A percentile compares a stretch with the other conserved stretches of the same genome.
phyloP scores from a whole-genome alignment of 2,888 invertebrate genomes.

The Iselma pallidipennis region DNA sequence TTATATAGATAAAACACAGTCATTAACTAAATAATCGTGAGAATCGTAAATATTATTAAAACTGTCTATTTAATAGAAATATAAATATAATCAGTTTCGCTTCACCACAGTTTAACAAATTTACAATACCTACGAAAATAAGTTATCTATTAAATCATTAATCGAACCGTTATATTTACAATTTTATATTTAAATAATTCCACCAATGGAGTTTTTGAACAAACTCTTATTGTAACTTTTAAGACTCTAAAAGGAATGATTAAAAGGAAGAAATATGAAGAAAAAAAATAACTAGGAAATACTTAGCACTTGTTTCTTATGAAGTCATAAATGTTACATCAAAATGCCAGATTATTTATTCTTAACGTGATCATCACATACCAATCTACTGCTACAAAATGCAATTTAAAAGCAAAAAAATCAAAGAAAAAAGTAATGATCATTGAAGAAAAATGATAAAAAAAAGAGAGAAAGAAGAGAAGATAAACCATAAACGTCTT shows the following conservation, averaged over 20 bases:
- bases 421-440: background rate
- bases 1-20: background rate
- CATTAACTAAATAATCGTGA: background rate
- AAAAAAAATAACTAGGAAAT: background rate
- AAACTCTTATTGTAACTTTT: too few species aligned
- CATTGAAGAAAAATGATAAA: too few species aligned
- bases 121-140: background rate
- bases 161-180: background rate
- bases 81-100: background rate
- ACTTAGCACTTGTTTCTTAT: background rate
- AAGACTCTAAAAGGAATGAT: too few species aligned
- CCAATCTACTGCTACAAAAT: background rate
- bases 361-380: background rate
- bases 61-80: background rate
- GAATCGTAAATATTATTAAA: background rate
- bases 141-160: background rate
- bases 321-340: constrained; percentile 1
- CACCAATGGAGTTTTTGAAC: too few species aligned
- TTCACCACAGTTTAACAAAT: background rate
- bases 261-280: background rate
- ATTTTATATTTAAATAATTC: too few species aligned
- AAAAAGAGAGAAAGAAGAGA: too few species aligned
- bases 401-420: background rate
- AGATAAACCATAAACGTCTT: too few species aligned
- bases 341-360: background rate